Base-by-base conservation (phyloP, 2,797 vertebrate genomes). In the Nannoperca australis region DNA sequence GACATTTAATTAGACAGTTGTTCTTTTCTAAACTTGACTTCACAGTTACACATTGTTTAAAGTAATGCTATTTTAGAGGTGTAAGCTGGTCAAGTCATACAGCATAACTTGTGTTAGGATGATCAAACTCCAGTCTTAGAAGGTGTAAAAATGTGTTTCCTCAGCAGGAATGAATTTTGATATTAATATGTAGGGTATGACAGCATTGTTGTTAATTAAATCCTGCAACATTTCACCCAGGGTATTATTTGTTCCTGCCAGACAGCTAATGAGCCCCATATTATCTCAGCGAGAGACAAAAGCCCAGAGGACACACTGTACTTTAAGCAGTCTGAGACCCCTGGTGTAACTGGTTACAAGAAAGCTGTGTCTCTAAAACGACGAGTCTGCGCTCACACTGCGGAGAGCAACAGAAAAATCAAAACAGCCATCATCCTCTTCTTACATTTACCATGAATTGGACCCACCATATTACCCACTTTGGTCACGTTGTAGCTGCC, bases 181-280 rank as follows among this genome's bases (percentile, higher is more conserved):
- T 86, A 87, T 89, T 90, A 91, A 91, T 86, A 86, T 87, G 81
- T 84, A 71, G 76, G 74, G 70, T 82, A 78, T 60, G 76, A 78
- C 63, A 63, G 73, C 44, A 82, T 27, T 90, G 89, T 89, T 90
- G 84, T 86, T 91, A 91, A 93, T 93, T 92, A 92, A 89, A 91
- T 81, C 84, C 82, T 76, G 80, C 82, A 89, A 92, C 85, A 89
- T 88, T 89, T 90, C 88, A 90, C 86, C 88, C 78, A 74, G 61
- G 80, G 85, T 85, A 88, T 90, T 91, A 88, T 91, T 91, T 93
- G 85, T 88, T 89, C 74, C 85, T 86, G 73, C 84, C 85, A 91
- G 80, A 91, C 76, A 81, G 68, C 77, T 91, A 92, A 92, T 92
- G 89, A 92, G 85, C 82, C 84, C 71, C 74, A 86, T 72, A 91